These are phyloP conservation scores for Hippocampus kuda DNA, from an alignment of 2,797 vertebrate genomes.

Conservation along the genomic window DNA sequence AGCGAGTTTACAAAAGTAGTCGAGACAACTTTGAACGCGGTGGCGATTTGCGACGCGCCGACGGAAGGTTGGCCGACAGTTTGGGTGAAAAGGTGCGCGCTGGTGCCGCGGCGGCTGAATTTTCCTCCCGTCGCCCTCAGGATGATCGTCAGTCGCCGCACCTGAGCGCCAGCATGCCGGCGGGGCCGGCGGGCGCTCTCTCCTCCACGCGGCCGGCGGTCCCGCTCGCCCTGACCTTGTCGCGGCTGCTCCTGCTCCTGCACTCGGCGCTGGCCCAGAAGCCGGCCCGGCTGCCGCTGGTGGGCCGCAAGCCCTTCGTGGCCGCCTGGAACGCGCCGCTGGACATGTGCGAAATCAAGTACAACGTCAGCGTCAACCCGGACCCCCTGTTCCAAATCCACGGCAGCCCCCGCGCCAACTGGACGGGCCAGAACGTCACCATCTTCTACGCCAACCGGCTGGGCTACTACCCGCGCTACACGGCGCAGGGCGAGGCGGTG, in stretches of 20 bases:
- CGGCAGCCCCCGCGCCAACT: constrained; percentile 65
- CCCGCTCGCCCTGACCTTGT: constrained; percentile 54
- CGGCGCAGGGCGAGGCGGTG: constrained; percentile 49
- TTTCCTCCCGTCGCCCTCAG: constrained; percentile 26
- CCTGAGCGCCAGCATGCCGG: constrained; percentile 63
- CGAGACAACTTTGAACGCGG: too few relatives aligned
- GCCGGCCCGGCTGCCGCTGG: constrained; percentile 63
- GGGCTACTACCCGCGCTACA: constrained; percentile 74
- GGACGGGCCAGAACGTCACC: constrained; percentile 74
- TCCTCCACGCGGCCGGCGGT: constrained; percentile 53
- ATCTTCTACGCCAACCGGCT: constrained; percentile 78
- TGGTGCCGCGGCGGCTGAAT: not conserved
- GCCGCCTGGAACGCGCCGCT: constrained; percentile 72
- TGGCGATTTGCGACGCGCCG: too few relatives aligned
- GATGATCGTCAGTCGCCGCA: constrained; percentile 57
- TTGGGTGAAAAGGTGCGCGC: too few relatives aligned
- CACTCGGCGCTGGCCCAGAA: constrained; percentile 63
- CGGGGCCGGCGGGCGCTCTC: constrained; percentile 52
- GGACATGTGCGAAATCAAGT: constrained; percentile 68
- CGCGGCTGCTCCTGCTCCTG: constrained; percentile 57
- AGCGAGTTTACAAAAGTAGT: too few relatives aligned
- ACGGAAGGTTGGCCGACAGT: too few relatives aligned
- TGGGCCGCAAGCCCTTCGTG: constrained; percentile 70
- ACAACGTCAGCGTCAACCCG: constrained; percentile 61
- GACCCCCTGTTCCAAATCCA: constrained; percentile 65